Base-by-base conservation (phyloP, 2,888 invertebrate genomes). In the Fissipunctia ypsillon region DNA sequence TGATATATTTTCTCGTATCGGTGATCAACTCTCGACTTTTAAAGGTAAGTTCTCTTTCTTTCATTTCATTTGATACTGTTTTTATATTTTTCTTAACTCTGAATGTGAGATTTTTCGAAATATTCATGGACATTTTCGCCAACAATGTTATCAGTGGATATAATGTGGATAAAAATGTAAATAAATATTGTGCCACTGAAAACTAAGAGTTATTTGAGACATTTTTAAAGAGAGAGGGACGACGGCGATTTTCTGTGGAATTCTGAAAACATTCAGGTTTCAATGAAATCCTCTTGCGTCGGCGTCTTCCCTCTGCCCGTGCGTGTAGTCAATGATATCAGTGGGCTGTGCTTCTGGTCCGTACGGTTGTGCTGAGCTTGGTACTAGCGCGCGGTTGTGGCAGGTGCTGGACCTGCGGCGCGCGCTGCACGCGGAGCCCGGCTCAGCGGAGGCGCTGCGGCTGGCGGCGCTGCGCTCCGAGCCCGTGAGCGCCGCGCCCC, bases 401-500 rank as follows among this genome's bases (percentile, higher is more conserved):
- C 97, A 98, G 98, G 98, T 98, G 96, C 97, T 98, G 97, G 98
- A 98, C 96, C 97, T 98, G 94, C 97, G 97, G 96, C 97, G 98
- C 94, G 98, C 97, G 92, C 97, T 98, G 95, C 98, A 98, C 96
- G 98, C 98, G 87, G 97, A 97, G 95, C 97, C 97, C 69, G 96
- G 96, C 81, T 96, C 96, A 85, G 96, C 96, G 90, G 96, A 96
- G 93, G 96, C 94, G 94, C 95, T 94, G 94, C 97, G 93, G 93
- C 96, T 94, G 96, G 97, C 94, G 87, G 92, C 93, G 89, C 94
- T 95, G 94, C 94, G 96, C 91, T 94, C 93, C 88, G 96, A 94
- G 90, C 96, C 94, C 96, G 96, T 95, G 97, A 97, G 90, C 91
- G 88, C 88, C 86, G 70, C 87, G 81, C 75, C 89, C 87, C 81